Percentiles rank a stretch among this genome's conserved stretches.
Evolutionary conservation across 2,113 vertebrate species (phyloP).

Genomic region (Ailurus styani): DNA sequence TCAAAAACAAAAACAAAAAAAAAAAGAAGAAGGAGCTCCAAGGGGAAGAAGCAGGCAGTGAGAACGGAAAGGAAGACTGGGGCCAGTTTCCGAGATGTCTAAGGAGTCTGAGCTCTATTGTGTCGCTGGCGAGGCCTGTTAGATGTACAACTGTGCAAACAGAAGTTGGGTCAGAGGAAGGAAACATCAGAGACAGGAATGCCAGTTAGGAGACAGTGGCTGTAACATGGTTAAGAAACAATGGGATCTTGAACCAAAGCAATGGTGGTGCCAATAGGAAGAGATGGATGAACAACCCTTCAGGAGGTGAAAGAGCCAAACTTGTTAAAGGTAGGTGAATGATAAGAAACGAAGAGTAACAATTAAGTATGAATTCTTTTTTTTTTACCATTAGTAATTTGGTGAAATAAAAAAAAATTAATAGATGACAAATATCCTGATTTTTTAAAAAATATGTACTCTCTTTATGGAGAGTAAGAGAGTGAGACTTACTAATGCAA

Average conservation of each 20-base stretch:
- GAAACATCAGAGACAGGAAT: not conserved
- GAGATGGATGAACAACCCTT: not conserved
- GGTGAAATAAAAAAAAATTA: not conserved
- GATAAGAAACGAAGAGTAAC: not conserved
- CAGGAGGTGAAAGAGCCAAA: not conserved
- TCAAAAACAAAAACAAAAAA: too few relatives aligned
- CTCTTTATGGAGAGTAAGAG: not conserved
- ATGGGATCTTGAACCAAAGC: not conserved
- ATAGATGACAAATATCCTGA: not conserved
- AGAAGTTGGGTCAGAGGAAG: not conserved
- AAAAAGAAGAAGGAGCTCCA: not conserved
- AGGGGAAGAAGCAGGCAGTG: not conserved
- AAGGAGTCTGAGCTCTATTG: not conserved
- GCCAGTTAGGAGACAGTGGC: not conserved
- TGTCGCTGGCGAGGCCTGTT: not conserved
- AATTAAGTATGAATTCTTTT: not conserved
- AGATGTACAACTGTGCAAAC: not conserved
- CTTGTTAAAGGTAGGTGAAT: not conserved
- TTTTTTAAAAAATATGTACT: not conserved
- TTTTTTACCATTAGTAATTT: not conserved
- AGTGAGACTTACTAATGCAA: not conserved
- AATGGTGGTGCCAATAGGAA: fast-evolving
- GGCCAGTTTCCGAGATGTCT: not conserved
- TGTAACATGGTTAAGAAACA: not conserved
- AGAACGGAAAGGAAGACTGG: too few relatives aligned